Evolutionary conservation across 2,888 invertebrate genomes (phyloP).

Genomic region (Aspidapion aeneum): DNA sequence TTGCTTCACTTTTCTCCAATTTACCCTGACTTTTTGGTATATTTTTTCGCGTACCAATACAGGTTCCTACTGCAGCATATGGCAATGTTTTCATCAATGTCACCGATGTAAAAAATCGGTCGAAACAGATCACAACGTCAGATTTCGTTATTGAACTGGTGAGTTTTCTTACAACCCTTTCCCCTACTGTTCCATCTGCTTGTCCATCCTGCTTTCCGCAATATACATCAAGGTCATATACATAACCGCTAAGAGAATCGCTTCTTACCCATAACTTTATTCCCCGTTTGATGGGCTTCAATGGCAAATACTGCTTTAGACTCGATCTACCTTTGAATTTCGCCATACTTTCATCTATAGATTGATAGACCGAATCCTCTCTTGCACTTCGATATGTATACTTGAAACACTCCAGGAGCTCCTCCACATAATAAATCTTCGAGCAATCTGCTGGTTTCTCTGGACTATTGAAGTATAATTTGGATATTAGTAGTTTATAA

Average conservation of each 20-base stretch:
- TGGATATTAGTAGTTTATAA: no score
- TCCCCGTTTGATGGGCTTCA: conserved; percentile 25
- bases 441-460: neutral
- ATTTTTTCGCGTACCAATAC: no score
- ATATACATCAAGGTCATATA: conserved; percentile 12
- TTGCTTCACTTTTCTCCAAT: no score
- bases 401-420: conserved; percentile 16
- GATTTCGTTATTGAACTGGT: no score
- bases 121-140: no score
- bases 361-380: conserved; percentile 16
- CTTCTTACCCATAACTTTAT: conserved; percentile 22
- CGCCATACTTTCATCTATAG: conserved; percentile 17
- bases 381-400: conserved; percentile 16
- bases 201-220: conserved; percentile 7
- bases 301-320: conserved; percentile 21
- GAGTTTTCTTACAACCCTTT: conserved; percentile 12
- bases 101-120: no score
- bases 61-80: no score
- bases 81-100: no score
- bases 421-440: conserved; percentile 10
- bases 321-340: conserved; percentile 21
- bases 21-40: no score
- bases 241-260: conserved; percentile 16
- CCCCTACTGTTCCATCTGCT: conserved; percentile 12
- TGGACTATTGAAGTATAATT: no score